Percentiles rank a stretch among this genome's conserved stretches.
Evolutionary conservation across 2,113 vertebrate genomes (phyloP).

Genomic region (Crocuta crocuta): DNA sequence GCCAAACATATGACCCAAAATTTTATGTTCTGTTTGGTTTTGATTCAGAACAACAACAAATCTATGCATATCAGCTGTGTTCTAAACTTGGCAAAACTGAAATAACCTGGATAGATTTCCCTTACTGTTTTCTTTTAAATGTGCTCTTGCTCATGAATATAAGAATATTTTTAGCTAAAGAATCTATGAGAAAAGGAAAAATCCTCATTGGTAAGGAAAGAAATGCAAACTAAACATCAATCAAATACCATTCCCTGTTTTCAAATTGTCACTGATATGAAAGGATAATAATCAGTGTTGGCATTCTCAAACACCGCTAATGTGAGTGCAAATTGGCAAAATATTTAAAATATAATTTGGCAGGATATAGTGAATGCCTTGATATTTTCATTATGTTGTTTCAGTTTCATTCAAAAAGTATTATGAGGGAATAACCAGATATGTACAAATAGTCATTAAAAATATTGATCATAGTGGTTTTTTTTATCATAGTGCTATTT

Average conservation of each 20-base stretch:
- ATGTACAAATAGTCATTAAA: conserved; percentile 39
- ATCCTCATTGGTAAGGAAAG: conserved; percentile 1
- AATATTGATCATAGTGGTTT: background rate
- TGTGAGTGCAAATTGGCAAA: conserved; percentile 56
- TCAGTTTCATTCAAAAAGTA: conserved; percentile 10
- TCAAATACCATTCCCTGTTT: conserved; percentile 5
- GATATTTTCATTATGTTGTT: conserved; percentile 52
- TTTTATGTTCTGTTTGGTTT: conserved; percentile 47
- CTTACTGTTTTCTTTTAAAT: conserved; percentile 28
- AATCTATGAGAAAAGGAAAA: conserved; percentile 1
- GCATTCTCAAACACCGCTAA: background rate
- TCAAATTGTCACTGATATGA: conserved; percentile 3
- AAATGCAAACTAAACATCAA: conserved; percentile 44
- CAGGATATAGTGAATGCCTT: background rate
- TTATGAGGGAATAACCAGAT: conserved; percentile 13
- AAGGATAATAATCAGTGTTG: conserved; percentile 53
- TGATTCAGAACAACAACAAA: conserved; percentile 42
- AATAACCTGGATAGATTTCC: conserved; percentile 1
- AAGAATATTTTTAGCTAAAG: background rate
- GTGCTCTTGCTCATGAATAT: background rate
- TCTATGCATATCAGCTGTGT: background rate
- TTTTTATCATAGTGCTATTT: background rate
- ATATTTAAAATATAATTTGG: conserved; percentile 55
- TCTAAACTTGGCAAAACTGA: conserved; percentile 29
- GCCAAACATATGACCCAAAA: background rate